Base-by-base conservation (phyloP, 2,113 vertebrate genomes). In the Puntigrus tetrazona region DNA sequence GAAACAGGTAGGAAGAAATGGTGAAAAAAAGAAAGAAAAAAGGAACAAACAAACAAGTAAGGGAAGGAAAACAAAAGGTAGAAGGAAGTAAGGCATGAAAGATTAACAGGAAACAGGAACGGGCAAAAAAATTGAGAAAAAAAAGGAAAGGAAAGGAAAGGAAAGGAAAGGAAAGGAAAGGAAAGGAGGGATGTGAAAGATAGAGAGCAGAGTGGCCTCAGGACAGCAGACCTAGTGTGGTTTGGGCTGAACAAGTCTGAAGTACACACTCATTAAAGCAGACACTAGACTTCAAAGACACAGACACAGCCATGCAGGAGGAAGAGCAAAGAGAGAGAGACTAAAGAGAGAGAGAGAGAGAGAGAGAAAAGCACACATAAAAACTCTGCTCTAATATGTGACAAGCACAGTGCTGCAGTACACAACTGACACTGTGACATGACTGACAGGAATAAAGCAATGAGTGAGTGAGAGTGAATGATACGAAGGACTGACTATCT, bases 261-360 rank as follows among this genome's bases (percentile, higher is more conserved):
- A 92, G 84, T 74, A 88, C 89, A 83, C 86, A 82, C 86, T 92
- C 88, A 92, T 94, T 93, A 92, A 90, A 90, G 89, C 88, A 92
- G 87, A 88, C 84, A 90, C 85, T 88, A 89, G 86, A 91, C 90
- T 87, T 90, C 87, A 89, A 90, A 91, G 88, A 80, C 74, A 77
- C 29, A 52, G 69, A 77, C 69, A 47, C 59, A 70, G 59, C 67
- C 61, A 61, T 78, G 55, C 73, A 75, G 84, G 63, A 87, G 55
- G 84, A 43, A 57, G 36, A 31, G 55, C 31, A 83, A n/a, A 9
- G 25, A 45, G 59, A 25, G 50, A 63, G n/a, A 29, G 6, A 34
- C n/a, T n/a, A n/a, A 9, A 29, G n/a, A 57, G 34, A 72, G 59
- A 47, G 18, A 11, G 3, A 2, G 27, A 72, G 43, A 14, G 14